Percentiles rank a stretch among this genome's conserved stretches.
Conservation (phyloP, 2,113 vertebrate species). For the Fregetta grallaria region DNA sequence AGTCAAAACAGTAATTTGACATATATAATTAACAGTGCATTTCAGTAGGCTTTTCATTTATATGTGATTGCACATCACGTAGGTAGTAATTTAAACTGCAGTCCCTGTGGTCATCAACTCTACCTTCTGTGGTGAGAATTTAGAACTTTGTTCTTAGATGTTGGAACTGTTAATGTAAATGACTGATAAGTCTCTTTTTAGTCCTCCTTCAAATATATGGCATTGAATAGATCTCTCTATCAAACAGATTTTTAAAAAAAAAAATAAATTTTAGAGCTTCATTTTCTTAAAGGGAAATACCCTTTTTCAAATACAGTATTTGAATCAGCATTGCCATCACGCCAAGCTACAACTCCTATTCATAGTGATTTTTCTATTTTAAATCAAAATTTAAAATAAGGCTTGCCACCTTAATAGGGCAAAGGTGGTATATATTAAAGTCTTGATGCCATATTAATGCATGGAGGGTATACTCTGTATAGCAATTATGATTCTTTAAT, state of each 20-base stretch:
- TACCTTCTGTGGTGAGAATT: not conserved
- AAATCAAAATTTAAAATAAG: not conserved
- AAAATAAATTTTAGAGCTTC: not conserved
- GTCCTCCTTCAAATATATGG: not conserved
- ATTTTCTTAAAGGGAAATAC: not conserved
- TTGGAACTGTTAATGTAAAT: not conserved
- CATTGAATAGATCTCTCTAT: not conserved
- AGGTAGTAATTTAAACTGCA: not conserved
- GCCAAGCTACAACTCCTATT: not conserved
- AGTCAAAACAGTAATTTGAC: not conserved
- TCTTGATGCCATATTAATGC: not conserved
- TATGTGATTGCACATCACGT: not conserved
- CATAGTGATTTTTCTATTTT: not conserved
- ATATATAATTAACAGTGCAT: not conserved
- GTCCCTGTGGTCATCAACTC: not conserved
- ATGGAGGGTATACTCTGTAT: not conserved
- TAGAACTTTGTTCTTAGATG: not conserved
- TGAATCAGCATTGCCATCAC: not conserved
- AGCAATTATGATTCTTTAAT: not conserved
- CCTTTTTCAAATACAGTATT: not conserved
- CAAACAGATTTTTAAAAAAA: not conserved
- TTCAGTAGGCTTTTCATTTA: not conserved
- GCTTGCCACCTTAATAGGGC: not conserved
- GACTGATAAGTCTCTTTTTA: not conserved
- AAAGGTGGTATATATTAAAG: not conserved